Conservation (phyloP, 2,797 vertebrate species). For the Pyrocephalus nanus region DNA sequence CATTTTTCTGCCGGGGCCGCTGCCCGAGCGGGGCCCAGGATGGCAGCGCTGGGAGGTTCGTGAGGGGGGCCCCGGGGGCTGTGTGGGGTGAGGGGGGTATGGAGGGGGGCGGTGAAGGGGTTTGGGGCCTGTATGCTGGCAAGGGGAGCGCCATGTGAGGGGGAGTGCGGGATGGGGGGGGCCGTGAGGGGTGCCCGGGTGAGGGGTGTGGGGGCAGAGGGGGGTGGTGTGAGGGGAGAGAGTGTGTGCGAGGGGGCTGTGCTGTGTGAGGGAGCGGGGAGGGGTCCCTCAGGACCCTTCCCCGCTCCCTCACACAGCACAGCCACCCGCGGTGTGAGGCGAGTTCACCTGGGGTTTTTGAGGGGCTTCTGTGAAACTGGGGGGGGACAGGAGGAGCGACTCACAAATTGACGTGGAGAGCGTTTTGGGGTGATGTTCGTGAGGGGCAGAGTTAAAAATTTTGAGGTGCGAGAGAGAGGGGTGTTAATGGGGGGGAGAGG, state of each 20-base stretch:
- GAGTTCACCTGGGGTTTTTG: neutral
- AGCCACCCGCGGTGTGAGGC: neutral
- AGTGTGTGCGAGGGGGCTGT: neutral
- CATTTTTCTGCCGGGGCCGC: constrained; percentile 76
- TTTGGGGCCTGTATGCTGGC: neutral
- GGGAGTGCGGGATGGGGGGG: neutral
- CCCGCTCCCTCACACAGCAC: too few relatives aligned
- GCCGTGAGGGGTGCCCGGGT: too few relatives aligned
- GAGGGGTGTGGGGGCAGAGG: neutral
- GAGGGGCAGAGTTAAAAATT: neutral
- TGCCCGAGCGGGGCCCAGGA: constrained; percentile 74
- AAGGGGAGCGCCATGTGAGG: neutral
- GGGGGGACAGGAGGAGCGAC: neutral
- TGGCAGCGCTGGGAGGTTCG: constrained; percentile 82
- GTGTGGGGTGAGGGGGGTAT: too few relatives aligned
- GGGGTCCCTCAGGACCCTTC: too few relatives aligned
- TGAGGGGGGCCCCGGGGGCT: neutral
- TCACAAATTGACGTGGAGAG: neutral
- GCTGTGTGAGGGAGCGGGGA: neutral
- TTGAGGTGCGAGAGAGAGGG: neutral
- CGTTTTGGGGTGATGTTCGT: neutral
- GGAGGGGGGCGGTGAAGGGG: neutral
- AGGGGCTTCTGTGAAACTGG: neutral
- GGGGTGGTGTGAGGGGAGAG: neutral
- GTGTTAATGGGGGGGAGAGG: neutral